Base-by-base conservation (phyloP, 2,113 vertebrate genomes). In the human region DNA sequence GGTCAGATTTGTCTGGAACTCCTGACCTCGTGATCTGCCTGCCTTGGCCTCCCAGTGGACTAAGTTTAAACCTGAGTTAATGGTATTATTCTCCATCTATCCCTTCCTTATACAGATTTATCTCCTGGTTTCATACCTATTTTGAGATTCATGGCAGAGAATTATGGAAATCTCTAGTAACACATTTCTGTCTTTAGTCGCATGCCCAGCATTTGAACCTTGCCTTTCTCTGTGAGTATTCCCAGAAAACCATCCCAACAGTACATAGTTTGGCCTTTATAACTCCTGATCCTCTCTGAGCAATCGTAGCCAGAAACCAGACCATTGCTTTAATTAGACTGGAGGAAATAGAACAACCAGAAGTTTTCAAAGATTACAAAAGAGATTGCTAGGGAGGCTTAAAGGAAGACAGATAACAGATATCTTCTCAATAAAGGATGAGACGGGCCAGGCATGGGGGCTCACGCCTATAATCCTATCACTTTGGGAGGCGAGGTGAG, bases 181-280 rank as follows among this genome's bases (percentile, higher is more conserved):
- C 1, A 17, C 0, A 12, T n/a, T 45, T 80, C 43, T 45, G 50
- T 68, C 59, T 57, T 57, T 8, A 18, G 32, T 72, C 22, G 12
- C n/a, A 6, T 13, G 10, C 48, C n/a, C 12, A n/a, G 43, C 22
- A 4, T 45, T 38, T 80, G 52, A 92, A 79, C 40, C 32, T 27
- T 22, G 1, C 25, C 45, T 12, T 45, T 45, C 66, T 52, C 38
- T 55, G 30, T 40, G 16, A 48, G 23, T 5, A 22, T 12, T 18
- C 38, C n/a, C 66, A 48, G 76, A 45, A 93, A 72, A 59, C 27
- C 79, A 32, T 13, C 43, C 20, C 20, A 23, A 3, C 20, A 25
- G 43, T 10, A 48, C 27, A 1, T 0, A 2, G 43, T 23, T 17
- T 8, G 20, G n/a, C 59, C 81, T 78, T 9, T 0, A 9, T 8